Conservation (phyloP, 2,888 invertebrate species). For the Chrysina gloriosa region DNA sequence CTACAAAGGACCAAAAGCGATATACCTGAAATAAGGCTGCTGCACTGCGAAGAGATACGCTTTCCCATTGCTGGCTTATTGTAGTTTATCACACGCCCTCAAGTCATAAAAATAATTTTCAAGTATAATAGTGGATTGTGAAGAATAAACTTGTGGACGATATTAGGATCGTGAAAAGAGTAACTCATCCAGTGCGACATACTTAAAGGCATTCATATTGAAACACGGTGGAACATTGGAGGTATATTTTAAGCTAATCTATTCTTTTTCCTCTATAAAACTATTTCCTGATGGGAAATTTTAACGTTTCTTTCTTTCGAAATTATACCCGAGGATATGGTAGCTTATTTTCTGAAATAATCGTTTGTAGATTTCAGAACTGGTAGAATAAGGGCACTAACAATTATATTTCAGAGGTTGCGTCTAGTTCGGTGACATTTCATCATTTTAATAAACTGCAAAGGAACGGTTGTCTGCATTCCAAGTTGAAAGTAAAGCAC, state of each 20-base stretch:
- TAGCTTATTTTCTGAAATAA: no score
- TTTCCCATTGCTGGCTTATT: slow-evolving; percentile 41
- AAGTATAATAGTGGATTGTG: slow-evolving; percentile 32
- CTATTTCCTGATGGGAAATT: no score
- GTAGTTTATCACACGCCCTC: slow-evolving; percentile 42
- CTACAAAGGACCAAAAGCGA: neutral
- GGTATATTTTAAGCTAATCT: neutral
- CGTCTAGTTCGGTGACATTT: no score
- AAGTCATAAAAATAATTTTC: slow-evolving; percentile 47
- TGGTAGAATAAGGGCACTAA: no score
- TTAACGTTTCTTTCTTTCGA: no score
- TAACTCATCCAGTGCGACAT: neutral
- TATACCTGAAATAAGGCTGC: neutral
- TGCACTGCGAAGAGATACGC: neutral
- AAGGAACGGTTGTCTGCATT: no score
- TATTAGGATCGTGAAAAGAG: neutral
- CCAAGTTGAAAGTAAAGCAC: no score
- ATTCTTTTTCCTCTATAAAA: no score
- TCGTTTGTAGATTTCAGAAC: no score
- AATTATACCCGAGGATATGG: no score
- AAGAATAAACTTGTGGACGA: neutral
- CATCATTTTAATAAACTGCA: no score
- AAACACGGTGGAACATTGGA: neutral
- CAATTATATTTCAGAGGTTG: no score
- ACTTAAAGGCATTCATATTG: neutral